Evolutionary conservation across 2,113 vertebrate genomes (phyloP).

Genomic region (Oreocharis arfaki): DNA sequence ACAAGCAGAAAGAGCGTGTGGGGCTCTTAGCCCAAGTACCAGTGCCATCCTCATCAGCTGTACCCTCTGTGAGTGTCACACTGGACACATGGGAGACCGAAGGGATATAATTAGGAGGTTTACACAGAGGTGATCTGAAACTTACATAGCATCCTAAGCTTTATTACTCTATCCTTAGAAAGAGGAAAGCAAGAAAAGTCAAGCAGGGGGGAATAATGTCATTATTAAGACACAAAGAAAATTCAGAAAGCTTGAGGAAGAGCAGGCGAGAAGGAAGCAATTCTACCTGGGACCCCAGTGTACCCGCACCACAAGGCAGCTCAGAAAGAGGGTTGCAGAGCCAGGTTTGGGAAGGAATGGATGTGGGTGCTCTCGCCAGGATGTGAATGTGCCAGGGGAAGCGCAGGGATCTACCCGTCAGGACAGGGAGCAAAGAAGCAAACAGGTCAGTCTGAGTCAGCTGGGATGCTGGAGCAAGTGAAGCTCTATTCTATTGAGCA

Average conservation of each 20-base stretch:
- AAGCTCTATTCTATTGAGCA: neutral
- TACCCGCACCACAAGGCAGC: neutral
- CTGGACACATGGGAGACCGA: neutral
- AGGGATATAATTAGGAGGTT: neutral
- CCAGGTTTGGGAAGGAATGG: neutral
- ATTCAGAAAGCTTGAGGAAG: neutral
- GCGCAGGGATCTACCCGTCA: fast-evolving
- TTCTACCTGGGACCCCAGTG: neutral
- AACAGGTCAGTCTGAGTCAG: neutral
- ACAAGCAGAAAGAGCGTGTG: neutral
- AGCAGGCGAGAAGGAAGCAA: neutral
- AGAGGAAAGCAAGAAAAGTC: neutral
- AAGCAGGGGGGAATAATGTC: neutral
- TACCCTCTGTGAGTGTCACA: neutral
- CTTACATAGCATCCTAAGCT: neutral
- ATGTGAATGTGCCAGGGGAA: neutral
- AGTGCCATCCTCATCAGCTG: neutral
- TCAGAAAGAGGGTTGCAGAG: neutral
- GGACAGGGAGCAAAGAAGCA: neutral
- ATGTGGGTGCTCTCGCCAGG: fast-evolving
- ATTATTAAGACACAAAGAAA: neutral
- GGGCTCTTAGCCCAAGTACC: neutral
- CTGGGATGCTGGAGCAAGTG: neutral
- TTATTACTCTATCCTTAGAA: neutral
- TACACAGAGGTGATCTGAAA: neutral